These are phyloP conservation scores for Diaperis boleti DNA, from an alignment of 2,888 invertebrate species.

Conservation along the genomic window DNA sequence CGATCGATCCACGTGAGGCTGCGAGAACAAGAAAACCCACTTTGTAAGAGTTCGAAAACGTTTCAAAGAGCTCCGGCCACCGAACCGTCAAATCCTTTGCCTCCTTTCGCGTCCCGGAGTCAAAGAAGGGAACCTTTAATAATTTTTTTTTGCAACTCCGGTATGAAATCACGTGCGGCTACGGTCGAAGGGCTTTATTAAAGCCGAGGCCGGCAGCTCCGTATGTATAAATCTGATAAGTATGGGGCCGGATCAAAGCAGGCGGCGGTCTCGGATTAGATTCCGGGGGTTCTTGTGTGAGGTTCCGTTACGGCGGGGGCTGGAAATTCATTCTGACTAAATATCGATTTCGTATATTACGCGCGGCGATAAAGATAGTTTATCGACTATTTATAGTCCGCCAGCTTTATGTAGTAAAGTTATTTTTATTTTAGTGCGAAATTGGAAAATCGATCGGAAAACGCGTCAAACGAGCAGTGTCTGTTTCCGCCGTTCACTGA, in stretches of 20 bases:
- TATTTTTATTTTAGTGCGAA: too few species aligned
- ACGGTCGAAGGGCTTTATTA: conserved; percentile 28
- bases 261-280: conserved; percentile 25
- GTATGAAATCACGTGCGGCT: conserved; percentile 29
- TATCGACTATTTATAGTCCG: too few species aligned
- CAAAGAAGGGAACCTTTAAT: conserved; percentile 18
- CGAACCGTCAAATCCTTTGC: conserved; percentile 35
- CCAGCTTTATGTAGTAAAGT: too few species aligned
- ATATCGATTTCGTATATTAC: too few species aligned
- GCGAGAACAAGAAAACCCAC: conserved; percentile 33
- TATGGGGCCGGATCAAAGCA: conserved; percentile 33
- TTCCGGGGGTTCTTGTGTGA: too few species aligned
- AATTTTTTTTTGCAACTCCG: conserved; percentile 28
- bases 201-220: conserved; percentile 15
- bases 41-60: conserved; percentile 35
- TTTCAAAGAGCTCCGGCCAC: conserved; percentile 35
- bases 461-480: too few species aligned
- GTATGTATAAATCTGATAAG: conserved; percentile 38
- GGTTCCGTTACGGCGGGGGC: too few species aligned
- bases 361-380: too few species aligned
- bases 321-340: too few species aligned
- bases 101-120: conserved; percentile 11
- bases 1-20: conserved; percentile 29
- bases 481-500: too few species aligned
- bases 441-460: too few species aligned